phyloP scores from a whole-genome alignment of 2,888 invertebrate genomes.

The Machimus atricapillus region DNA sequence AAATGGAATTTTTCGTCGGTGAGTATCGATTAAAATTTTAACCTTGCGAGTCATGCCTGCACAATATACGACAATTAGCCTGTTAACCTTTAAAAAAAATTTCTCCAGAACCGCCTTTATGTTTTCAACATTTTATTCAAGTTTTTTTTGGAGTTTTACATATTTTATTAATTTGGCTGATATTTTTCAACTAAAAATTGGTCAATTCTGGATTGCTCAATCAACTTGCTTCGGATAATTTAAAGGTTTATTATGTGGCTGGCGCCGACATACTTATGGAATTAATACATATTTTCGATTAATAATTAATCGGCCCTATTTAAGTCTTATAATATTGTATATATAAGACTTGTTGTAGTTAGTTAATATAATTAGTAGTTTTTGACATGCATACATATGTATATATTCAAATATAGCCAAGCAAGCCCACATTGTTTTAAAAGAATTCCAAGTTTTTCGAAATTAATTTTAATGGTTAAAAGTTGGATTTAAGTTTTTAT shows the following conservation, averaged over 20 bases:
- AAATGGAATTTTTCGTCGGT: background rate
- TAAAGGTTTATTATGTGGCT: background rate
- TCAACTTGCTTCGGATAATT: background rate
- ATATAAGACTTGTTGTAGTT: no score
- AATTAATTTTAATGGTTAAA: no score
- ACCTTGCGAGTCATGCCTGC: background rate
- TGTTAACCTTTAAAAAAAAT: background rate
- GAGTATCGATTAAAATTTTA: background rate
- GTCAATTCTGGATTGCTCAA: background rate
- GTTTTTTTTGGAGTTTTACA: background rate
- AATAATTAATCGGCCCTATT: no score
- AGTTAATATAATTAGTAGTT: no score
- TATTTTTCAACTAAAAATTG: background rate
- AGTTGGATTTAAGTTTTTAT: no score
- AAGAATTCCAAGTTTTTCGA: no score
- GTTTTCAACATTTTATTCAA: background rate
- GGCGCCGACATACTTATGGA: background rate
- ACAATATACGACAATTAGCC: background rate
- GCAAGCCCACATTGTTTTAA: no score
- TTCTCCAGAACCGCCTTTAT: background rate
- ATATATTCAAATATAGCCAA: no score
- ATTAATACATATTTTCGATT: background rate
- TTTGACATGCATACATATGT: no score
- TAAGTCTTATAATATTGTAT: no score
- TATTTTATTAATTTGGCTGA: background rate